Percentiles rank a stretch among this genome's conserved stretches.
phyloP scores from a whole-genome alignment of 1,140 invertebrate species.

The Drosophila setifemur region DNA sequence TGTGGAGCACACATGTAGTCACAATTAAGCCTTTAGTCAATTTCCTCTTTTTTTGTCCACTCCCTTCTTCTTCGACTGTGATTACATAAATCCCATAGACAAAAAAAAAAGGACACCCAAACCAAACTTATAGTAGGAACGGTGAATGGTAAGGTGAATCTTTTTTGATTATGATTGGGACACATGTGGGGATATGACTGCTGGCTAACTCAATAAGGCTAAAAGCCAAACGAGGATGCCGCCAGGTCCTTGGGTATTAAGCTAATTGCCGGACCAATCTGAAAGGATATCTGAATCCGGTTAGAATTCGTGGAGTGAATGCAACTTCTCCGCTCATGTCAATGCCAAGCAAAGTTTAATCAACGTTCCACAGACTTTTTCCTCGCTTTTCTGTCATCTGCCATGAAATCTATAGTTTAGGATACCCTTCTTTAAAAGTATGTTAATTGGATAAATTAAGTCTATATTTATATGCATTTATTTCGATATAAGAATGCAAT shows the following conservation, averaged over 20 bases:
- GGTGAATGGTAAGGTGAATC: neutral
- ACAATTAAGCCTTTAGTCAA: conserved; percentile 36
- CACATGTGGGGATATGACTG: conserved; percentile 5
- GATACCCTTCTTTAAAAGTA: neutral
- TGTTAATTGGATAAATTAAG: neutral
- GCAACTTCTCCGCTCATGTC: conserved; percentile 44
- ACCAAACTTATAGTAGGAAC: conserved; percentile 2
- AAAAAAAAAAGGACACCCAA: conserved; percentile 23
- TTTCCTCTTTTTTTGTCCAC: neutral
- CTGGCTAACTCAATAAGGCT: conserved; percentile 58
- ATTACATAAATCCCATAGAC: conserved; percentile 48
- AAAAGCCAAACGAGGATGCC: conserved; percentile 59
- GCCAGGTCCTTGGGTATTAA: conserved; percentile 63
- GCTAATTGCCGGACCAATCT: conserved; percentile 64
- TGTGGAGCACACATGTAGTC: neutral
- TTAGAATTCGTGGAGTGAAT: conserved; percentile 33
- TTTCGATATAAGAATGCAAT: too few species aligned
- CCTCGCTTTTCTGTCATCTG: conserved; percentile 1
- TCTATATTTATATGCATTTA: too few species aligned
- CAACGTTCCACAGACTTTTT: conserved; percentile 57
- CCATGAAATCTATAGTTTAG: conserved; percentile 12
- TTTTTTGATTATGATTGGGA: conserved; percentile 48
- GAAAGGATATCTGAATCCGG: conserved; percentile 54
- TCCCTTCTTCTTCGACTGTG: neutral
- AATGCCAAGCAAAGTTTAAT: conserved; percentile 69